Percentiles rank a stretch among this genome's conserved stretches.
Conservation (phyloP, 2,888 invertebrate species). For the Homarus gammarus region DNA sequence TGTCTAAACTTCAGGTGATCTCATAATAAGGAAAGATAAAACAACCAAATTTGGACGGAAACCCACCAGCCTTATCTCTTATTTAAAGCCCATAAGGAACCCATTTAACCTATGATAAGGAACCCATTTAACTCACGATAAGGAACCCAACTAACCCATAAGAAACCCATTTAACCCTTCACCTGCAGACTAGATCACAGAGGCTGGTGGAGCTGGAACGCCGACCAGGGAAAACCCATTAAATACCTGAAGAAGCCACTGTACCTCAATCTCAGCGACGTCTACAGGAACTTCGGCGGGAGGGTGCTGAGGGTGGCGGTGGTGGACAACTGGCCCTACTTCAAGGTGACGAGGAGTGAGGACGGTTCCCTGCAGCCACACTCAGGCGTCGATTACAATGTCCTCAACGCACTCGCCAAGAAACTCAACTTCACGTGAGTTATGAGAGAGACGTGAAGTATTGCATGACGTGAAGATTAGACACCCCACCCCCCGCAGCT, state of each 20-base stretch:
- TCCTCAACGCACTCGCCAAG: conserved; percentile 23
- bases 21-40: too few species aligned
- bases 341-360: conserved; percentile 5
- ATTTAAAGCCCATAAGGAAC: too few species aligned
- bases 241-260: neutral
- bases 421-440: conserved; percentile 56
- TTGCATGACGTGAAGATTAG: too few species aligned
- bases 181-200: conserved; percentile 7
- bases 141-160: neutral
- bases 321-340: conserved; percentile 60
- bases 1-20: too few species aligned
- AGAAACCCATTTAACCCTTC: neutral
- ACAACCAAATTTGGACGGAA: too few species aligned
- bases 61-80: too few species aligned
- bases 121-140: neutral
- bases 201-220: conserved; percentile 22
- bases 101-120: too few species aligned
- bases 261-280: conserved; percentile 11
- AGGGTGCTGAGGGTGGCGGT: conserved; percentile 32
- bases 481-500: too few species aligned
- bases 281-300: conserved; percentile 56
- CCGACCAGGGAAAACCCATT: neutral
- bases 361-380: neutral
- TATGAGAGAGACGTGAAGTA: neutral
- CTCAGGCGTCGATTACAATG: conserved; percentile 46